phyloP scores from a whole-genome alignment of 2,113 vertebrate genomes.

The Phaethornis superciliosus region DNA sequence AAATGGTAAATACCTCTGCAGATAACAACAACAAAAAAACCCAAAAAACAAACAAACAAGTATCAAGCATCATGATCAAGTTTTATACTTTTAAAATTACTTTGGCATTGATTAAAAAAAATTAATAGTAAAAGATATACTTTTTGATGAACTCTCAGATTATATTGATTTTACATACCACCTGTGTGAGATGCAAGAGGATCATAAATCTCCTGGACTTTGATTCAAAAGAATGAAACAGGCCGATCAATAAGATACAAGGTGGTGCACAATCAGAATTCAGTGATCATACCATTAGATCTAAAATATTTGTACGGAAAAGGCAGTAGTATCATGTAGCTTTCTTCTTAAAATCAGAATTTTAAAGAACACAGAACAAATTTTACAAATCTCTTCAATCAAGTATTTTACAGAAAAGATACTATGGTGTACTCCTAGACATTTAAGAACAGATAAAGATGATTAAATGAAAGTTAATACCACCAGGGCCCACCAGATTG shows the following conservation, averaged over 20 bases:
- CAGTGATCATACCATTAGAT: neutral
- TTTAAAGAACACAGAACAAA: neutral
- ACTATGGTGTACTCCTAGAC: neutral
- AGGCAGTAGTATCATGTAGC: neutral
- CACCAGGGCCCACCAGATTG: slow-evolving; percentile 2
- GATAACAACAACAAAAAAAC: neutral
- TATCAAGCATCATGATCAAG: neutral
- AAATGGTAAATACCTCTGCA: neutral
- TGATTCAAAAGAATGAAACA: slow-evolving; percentile 3
- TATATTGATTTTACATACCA: neutral
- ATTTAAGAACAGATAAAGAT: slow-evolving; percentile 39
- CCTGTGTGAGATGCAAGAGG: neutral
- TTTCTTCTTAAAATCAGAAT: neutral
- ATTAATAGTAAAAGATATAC: neutral
- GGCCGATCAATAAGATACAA: slow-evolving; percentile 38
- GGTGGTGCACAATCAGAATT: neutral
- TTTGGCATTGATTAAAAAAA: neutral
- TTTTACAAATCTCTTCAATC: neutral
- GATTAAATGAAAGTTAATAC: slow-evolving; percentile 58
- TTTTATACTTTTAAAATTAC: neutral
- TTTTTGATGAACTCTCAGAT: neutral
- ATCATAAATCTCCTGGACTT: neutral
- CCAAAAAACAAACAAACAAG: no score
- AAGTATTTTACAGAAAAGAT: neutral
- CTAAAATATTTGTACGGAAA: slow-evolving; percentile 32